Percentiles rank a stretch among this genome's conserved stretches.
Conservation (phyloP, 2,888 invertebrate genomes). For the Harpalus rubripes region DNA sequence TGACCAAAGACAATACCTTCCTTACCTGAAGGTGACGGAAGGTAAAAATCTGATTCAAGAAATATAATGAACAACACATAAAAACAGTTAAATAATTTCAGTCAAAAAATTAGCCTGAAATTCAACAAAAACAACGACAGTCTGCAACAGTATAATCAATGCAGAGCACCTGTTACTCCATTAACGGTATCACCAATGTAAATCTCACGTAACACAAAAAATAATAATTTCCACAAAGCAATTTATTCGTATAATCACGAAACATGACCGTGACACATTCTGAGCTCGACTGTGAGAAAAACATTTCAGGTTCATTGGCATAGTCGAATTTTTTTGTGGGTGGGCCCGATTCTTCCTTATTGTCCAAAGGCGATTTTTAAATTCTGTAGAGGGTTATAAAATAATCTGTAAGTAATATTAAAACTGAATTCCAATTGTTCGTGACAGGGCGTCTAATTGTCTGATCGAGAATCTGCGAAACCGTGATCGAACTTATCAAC, state of each 20-base stretch:
- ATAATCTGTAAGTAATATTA: too few species aligned
- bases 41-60: background rate
- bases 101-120: background rate
- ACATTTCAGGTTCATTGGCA: background rate
- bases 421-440: too few species aligned
- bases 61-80: background rate
- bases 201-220: slow-evolving; percentile 24
- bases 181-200: slow-evolving; percentile 29
- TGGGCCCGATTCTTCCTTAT: too few species aligned
- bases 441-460: too few species aligned
- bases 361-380: too few species aligned
- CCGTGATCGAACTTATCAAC: too few species aligned
- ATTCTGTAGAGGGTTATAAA: too few species aligned
- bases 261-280: slow-evolving; percentile 43
- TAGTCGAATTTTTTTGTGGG: background rate
- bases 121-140: background rate
- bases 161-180: slow-evolving; percentile 15
- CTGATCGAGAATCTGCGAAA: too few species aligned
- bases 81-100: background rate
- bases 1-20: too few species aligned
- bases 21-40: too few species aligned
- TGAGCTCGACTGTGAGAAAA: background rate
- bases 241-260: slow-evolving; percentile 29
- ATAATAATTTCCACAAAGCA: slow-evolving; percentile 24
- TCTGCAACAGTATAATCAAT: too few species aligned